These are phyloP conservation scores for Paedocypris sp. DNA, from an alignment of 2,113 vertebrate species.

Conservation along the genomic window DNA sequence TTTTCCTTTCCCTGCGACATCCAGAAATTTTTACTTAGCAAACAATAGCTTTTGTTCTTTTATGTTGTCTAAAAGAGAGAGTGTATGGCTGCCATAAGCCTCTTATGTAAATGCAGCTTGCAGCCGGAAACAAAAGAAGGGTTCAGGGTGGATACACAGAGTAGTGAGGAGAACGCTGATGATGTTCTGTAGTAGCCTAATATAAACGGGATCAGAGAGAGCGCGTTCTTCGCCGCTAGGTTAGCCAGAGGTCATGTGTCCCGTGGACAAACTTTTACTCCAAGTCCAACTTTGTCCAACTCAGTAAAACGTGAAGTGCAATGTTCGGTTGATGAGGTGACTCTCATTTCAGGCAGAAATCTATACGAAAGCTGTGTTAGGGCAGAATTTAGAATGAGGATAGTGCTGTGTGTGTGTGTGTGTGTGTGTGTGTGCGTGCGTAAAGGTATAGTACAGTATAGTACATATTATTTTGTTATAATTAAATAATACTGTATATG, in stretches of 20 bases:
- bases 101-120: constrained; percentile 70
- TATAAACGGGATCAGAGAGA: constrained; percentile 2
- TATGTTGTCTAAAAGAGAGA: constrained; percentile 55
- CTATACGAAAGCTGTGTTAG: background rate
- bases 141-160: constrained; percentile 56
- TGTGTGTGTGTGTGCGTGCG: no score
- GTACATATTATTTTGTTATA: no score
- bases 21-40: constrained; percentile 63
- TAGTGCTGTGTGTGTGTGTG: no score
- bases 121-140: constrained; percentile 63
- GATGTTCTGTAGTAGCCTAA: constrained; percentile 24
- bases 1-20: constrained; percentile 46
- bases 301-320: background rate
- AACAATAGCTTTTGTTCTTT: constrained; percentile 66
- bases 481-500: no score
- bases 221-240: constrained; percentile 15
- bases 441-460: no score
- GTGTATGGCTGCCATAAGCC: constrained; percentile 60
- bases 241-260: constrained; percentile 24
- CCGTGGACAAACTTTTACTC: background rate
- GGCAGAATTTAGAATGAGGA: constrained; percentile 11
- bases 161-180: constrained; percentile 26
- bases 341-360: constrained; percentile 13
- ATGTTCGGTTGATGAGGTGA: background rate
- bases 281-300: background rate